Conservation (phyloP, 2,113 vertebrate species). For the Ascaphus truei region DNA sequence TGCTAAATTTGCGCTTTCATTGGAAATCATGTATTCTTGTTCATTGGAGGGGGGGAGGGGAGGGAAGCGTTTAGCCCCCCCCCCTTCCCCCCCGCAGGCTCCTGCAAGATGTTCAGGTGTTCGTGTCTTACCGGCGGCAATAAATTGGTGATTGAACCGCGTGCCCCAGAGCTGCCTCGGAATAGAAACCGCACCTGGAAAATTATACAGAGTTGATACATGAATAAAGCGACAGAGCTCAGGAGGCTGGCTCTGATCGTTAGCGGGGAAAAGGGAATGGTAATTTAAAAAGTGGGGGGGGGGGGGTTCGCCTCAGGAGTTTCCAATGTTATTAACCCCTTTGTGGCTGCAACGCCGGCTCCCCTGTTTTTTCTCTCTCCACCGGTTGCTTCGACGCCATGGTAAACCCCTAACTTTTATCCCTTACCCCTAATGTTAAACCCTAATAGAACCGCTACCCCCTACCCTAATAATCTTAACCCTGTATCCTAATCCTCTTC, state of each 20-base stretch:
- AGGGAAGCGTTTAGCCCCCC: background rate
- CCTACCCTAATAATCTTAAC: too few relatives aligned
- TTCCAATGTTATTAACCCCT: too few relatives aligned
- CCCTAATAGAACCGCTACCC: too few relatives aligned
- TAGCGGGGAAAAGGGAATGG: background rate
- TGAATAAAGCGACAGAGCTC: constrained; percentile 7
- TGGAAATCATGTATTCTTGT: background rate
- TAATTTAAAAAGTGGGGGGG: too few relatives aligned
- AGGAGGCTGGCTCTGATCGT: background rate
- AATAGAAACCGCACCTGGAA: constrained; percentile 26
- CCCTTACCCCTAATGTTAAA: too few relatives aligned
- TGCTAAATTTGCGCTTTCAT: background rate
- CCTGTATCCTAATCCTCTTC: too few relatives aligned
- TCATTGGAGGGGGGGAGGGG: background rate
- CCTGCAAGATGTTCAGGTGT: constrained; percentile 5
- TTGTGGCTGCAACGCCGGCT: too few relatives aligned
- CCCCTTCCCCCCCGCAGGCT: background rate
- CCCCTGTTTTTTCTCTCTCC: too few relatives aligned
- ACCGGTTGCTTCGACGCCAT: too few relatives aligned
- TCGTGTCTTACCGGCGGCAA: background rate
- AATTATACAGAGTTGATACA: constrained; percentile 13
- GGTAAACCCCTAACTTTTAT: too few relatives aligned
- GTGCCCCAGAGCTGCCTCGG: constrained; percentile 18
- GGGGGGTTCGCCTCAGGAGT: too few relatives aligned
- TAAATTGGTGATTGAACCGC: constrained; percentile 20